Base-by-base conservation (phyloP, 1,140 invertebrate species). In the Dufourea novaeangliae region DNA sequence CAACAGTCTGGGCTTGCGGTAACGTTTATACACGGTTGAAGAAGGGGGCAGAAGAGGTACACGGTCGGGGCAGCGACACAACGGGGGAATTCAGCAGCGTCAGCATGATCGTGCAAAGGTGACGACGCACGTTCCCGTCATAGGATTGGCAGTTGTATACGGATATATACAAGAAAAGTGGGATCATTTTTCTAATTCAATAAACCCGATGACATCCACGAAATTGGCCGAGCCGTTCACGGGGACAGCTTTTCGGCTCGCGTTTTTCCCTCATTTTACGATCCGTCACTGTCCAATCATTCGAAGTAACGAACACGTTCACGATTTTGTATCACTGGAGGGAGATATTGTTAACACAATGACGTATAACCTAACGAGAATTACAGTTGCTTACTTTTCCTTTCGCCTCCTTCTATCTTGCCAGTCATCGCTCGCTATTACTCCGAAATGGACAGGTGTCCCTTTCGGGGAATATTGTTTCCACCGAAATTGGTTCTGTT, bases 121-220 rank as follows among this genome's bases (percentile, higher is more conserved):
- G 75, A 71, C 68, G 67, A 29, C 25, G 68, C 67, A 52, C 34
- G 34, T 62, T 77, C 22, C 29, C 37, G 62, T 32, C 3, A 3
- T 20, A 10, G 34, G 61, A 74, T 75, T 70, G 66, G 41, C 67
- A 37, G 56, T 41, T 56, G 67, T 44, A 12, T 44, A 34, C 41
- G 17, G 11, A 34, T 37, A 63, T 37, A 63, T 20, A 34, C n/a
- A 44, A 54, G 75, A 44, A 71, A 56, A 71, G 41, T 20, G 68
- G 34, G 44, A 27, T 76, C 52, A 63, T 71, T 77, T 63, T 70
- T 77, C 75, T 71, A 41, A 71, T 71, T 77, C 68, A 41, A 71
- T 71, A 71, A 77, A 34, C 20, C 37, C 57, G 68, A 62, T 71
- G 67, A 63, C 75, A 39, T 50, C 11, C 44, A 25, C 34, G 57